These are phyloP conservation scores for Siderastrea siderea DNA, from an alignment of 92 coral and sea anemone genomes.

Conservation along the genomic window DNA sequence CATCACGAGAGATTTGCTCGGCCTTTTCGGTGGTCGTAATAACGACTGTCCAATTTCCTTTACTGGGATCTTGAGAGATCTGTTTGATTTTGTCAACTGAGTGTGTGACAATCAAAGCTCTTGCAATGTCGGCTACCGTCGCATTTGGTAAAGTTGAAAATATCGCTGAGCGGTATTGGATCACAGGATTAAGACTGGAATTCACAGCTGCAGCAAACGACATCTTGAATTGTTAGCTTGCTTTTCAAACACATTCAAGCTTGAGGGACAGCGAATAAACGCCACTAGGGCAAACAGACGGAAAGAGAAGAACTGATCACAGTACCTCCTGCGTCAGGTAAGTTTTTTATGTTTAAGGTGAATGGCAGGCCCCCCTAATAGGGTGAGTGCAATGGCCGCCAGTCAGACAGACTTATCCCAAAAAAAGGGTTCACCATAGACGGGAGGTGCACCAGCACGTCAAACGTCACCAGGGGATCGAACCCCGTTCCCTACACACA, in stretches of 20 bases:
- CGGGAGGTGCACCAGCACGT: neutral
- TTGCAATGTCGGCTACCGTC: neutral
- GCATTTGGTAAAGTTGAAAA: neutral
- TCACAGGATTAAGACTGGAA: neutral
- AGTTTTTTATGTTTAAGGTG: neutral
- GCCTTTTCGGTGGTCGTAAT: neutral
- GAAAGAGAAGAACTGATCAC: neutral
- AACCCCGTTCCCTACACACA: neutral
- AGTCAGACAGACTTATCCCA: no score
- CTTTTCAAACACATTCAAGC: no score
- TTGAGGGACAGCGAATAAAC: no score
- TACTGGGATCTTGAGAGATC: neutral
- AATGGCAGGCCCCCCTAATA: no score
- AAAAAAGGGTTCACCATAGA: no score
- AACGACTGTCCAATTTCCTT: neutral
- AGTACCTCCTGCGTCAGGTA: constrained; percentile 21
- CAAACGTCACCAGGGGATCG: constrained; percentile 3
- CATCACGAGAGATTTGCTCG: neutral
- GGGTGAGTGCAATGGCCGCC: no score
- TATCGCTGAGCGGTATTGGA: neutral
- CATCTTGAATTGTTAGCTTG: neutral
- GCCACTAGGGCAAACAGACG: no score
- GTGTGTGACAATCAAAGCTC: neutral
- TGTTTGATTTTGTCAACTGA: no score
- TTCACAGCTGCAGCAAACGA: neutral